These are phyloP conservation scores for Paratrypauchen microcephalus DNA, from an alignment of 2,797 vertebrate species.

Conservation along the genomic window DNA sequence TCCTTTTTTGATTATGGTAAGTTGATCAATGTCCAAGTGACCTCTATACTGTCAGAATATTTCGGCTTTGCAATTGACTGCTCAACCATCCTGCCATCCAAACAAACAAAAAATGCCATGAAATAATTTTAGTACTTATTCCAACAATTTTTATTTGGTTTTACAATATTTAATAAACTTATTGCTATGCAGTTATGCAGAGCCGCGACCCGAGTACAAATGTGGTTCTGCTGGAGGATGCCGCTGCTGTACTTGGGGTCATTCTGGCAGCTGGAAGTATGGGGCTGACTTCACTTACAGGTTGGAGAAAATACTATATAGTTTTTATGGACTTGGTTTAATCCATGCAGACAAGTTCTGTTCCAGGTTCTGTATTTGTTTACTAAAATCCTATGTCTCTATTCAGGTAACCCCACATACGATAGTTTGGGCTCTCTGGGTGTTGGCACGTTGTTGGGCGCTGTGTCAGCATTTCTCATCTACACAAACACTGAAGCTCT, in stretches of 20 bases:
- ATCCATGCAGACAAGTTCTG: background rate
- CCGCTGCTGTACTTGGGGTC: slow-evolving; percentile 94
- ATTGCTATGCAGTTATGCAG: slow-evolving; percentile 84
- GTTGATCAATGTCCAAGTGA: slow-evolving; percentile 44
- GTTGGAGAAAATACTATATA: slow-evolving; percentile 62
- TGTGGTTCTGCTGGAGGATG: slow-evolving; percentile 93
- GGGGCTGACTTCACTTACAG: slow-evolving; percentile 96
- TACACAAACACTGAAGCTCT: slow-evolving; percentile 97
- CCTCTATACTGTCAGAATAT: background rate
- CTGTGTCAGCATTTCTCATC: slow-evolving; percentile 95
- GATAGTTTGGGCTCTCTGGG: slow-evolving; percentile 93
- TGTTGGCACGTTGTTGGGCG: slow-evolving; percentile 89
- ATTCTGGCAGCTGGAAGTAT: slow-evolving; percentile 89
- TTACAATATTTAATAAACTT: background rate
- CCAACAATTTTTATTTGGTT: too few relatives aligned
- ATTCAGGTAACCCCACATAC: slow-evolving; percentile 89
- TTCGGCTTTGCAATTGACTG: too few relatives aligned
- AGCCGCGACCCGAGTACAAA: slow-evolving; percentile 97
- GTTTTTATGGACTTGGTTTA: background rate
- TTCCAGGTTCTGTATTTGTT: background rate
- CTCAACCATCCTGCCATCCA: too few relatives aligned
- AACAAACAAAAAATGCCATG: too few relatives aligned
- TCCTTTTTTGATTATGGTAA: slow-evolving; percentile 96
- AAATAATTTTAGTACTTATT: too few relatives aligned
- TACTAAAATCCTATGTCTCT: background rate